Conservation (phyloP, 2,888 invertebrate genomes). For the Linyphia triangularis region DNA sequence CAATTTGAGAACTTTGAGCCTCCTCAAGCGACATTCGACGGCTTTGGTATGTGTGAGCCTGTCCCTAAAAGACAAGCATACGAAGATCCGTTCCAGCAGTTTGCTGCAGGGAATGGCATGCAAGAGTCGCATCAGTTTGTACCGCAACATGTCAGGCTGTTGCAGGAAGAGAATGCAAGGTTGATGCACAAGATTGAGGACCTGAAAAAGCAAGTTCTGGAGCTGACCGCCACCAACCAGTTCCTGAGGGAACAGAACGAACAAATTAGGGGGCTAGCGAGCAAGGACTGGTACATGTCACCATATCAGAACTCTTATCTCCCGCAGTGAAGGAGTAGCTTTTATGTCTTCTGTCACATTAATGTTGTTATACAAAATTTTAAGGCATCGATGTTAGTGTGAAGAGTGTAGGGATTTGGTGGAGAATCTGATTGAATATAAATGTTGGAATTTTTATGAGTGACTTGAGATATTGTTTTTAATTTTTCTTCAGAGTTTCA, state of each 20-base stretch:
- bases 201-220: slow-evolving; percentile 86
- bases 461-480: slow-evolving; percentile 39
- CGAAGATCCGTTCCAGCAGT: slow-evolving; percentile 44
- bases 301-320: slow-evolving; percentile 70
- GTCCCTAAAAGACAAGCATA: slow-evolving; percentile 76
- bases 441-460: slow-evolving; percentile 59
- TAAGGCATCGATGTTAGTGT: slow-evolving; percentile 73
- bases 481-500: slow-evolving; percentile 31
- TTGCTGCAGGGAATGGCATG: slow-evolving; percentile 44
- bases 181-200: slow-evolving; percentile 86
- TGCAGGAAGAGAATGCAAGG: slow-evolving; percentile 85
- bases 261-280: slow-evolving; percentile 82
- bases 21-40: slow-evolving; percentile 62
- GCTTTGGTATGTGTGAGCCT: slow-evolving; percentile 76
- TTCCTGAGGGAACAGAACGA: slow-evolving; percentile 90
- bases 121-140: slow-evolving; percentile 47
- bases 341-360: slow-evolving; percentile 68
- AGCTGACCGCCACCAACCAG: slow-evolving; percentile 88
- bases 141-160: slow-evolving; percentile 75
- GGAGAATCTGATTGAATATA: slow-evolving; percentile 54
- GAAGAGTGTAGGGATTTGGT: slow-evolving; percentile 40
- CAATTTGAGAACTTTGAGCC: slow-evolving; percentile 74
- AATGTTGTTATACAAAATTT: slow-evolving; percentile 73
- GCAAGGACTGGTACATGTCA: slow-evolving; percentile 70
- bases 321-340: slow-evolving; percentile 61